Conservation (phyloP, 1,140 invertebrate genomes). For the Drosophila sturtevanti region DNA sequence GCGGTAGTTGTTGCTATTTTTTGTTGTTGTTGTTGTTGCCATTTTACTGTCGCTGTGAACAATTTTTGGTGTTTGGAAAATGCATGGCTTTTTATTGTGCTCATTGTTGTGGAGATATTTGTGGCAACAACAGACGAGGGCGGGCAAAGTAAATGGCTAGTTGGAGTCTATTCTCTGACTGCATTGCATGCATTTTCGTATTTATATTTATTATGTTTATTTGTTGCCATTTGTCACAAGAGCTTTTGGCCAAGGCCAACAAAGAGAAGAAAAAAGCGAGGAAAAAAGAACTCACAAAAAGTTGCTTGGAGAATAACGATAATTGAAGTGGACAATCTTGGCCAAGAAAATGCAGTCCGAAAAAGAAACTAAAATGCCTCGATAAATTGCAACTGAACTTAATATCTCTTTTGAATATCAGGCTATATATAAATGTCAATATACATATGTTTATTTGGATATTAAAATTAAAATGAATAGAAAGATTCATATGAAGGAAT, state of each 20-base stretch:
- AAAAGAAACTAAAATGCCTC: background rate
- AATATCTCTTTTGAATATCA: background rate
- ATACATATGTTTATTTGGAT: no score
- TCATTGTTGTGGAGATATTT: conserved; percentile 65
- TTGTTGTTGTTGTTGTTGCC: conserved; percentile 23
- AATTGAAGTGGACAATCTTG: conserved; percentile 32
- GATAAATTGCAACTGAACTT: background rate
- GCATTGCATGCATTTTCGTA: conserved; percentile 64
- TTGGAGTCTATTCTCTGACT: conserved; percentile 44
- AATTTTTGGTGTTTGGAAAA: conserved; percentile 82
- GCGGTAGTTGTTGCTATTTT: conserved; percentile 42
- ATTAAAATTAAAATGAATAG: no score
- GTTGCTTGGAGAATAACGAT: conserved; percentile 32
- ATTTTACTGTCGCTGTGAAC: conserved; percentile 34
- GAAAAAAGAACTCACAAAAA: conserved; percentile 16
- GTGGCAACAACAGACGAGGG: conserved; percentile 15
- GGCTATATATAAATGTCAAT: background rate
- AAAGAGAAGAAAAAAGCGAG: background rate
- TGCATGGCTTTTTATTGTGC: conserved; percentile 80
- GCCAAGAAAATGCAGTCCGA: no score
- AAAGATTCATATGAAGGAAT: no score
- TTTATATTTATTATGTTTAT: conserved; percentile 81
- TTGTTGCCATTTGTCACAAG: conserved; percentile 76
- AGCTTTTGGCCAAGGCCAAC: conserved; percentile 58
- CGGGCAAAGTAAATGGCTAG: conserved; percentile 45